These are phyloP conservation scores for Corydoras sp. DNA, from an alignment of 2,113 vertebrate species.

Conservation along the genomic window DNA sequence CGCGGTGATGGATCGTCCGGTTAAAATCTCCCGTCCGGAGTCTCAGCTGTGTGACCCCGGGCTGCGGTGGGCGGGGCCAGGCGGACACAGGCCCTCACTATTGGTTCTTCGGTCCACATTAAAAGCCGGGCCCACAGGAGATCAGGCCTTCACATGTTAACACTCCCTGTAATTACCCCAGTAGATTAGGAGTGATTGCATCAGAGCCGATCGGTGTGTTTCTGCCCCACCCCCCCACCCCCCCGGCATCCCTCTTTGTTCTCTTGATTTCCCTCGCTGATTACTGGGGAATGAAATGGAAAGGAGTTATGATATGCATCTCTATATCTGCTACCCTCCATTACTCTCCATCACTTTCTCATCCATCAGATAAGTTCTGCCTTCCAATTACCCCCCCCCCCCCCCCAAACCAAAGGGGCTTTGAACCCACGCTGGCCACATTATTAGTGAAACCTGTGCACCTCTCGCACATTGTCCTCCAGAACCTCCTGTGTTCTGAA, in stretches of 20 bases:
- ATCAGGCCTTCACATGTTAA: conserved; percentile 40
- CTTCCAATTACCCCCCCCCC: conserved; percentile 8
- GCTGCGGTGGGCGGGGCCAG: conserved; percentile 8
- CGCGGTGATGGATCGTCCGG: conserved; percentile 29
- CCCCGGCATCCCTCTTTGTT: conserved; percentile 16
- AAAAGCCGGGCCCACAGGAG: conserved; percentile 26
- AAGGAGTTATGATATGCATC: conserved; percentile 34
- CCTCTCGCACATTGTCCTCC: no score
- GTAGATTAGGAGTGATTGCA: conserved; percentile 41
- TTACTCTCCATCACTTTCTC: conserved; percentile 33
- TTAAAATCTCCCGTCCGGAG: conserved; percentile 16
- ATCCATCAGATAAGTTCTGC: conserved; percentile 2
- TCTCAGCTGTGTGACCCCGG: conserved; percentile 7
- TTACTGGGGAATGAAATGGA: conserved; percentile 31
- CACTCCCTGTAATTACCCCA: conserved; percentile 40
- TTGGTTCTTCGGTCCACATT: conserved; percentile 32
- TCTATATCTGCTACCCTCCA: conserved; percentile 29
- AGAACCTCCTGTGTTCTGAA: no score
- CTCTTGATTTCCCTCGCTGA: conserved; percentile 39
- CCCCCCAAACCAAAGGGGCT: background rate
- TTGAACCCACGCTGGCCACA: no score
- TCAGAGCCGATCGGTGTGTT: conserved; percentile 24
- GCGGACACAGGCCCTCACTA: conserved; percentile 14
- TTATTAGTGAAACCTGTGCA: no score
- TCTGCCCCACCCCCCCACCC: no score